Percentiles rank a stretch among this genome's conserved stretches.
phyloP scores from a whole-genome alignment of 35 echinoderm and acorn worm species.

The Acanthaster planci region DNA sequence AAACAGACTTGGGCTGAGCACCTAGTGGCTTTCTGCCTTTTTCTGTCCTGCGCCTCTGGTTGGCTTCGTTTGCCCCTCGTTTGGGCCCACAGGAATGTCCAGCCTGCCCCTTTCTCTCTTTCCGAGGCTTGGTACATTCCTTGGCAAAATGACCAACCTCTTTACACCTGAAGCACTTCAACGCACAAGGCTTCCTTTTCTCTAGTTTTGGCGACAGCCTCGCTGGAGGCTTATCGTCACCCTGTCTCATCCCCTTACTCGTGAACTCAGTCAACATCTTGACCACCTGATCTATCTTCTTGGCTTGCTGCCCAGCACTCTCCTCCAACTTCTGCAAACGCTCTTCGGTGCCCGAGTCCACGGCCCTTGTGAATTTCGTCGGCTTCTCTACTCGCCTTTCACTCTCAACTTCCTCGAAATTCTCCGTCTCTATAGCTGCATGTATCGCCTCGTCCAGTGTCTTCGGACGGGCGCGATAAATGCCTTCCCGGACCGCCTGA shows the following conservation, averaged over 20 bases:
- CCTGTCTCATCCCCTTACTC: too few species aligned
- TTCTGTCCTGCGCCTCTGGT: too few species aligned
- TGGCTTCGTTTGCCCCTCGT: too few species aligned
- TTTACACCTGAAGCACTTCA: background rate
- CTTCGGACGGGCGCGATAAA: too few species aligned
- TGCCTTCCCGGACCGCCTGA: too few species aligned
- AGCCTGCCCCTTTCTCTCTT: slow-evolving; percentile 30
- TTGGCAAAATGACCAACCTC: background rate
- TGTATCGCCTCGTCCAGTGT: slow-evolving; percentile 27
- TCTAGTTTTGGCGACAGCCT: slow-evolving; percentile 8
- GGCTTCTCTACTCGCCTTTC: too few species aligned
- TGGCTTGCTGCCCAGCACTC: background rate
- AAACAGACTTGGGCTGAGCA: too few species aligned
- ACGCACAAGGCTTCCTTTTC: background rate
- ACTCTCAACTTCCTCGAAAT: too few species aligned
- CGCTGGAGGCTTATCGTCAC: background rate
- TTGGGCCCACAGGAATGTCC: too few species aligned
- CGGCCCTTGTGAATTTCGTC: background rate
- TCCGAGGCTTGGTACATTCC: background rate
- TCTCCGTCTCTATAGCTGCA: slow-evolving; percentile 27
- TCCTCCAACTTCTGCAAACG: slow-evolving; percentile 5
- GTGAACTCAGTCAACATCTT: background rate
- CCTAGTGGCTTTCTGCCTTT: too few species aligned
- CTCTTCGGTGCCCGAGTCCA: background rate
- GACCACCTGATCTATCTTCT: too few species aligned